Base-by-base conservation (phyloP, 2,113 vertebrate genomes). In the Tachuris rubrigastra region DNA sequence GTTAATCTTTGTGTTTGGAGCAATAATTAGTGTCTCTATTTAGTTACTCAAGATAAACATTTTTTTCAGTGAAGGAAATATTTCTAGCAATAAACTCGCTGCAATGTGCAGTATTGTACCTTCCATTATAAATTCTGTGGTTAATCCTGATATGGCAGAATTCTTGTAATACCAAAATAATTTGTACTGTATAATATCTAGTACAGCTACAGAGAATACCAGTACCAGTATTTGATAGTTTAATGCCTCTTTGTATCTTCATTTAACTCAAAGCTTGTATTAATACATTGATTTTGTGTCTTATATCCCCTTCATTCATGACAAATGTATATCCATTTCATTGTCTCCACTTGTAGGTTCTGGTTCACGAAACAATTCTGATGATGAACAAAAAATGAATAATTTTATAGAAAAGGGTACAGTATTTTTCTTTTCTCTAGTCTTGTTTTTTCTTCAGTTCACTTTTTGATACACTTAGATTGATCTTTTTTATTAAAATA, bases 341-440 rank as follows among this genome's bases (percentile, higher is more conserved):
- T 98, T 98, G 91, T 98, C 94, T 98, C 97, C 79, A 88, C 97
- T 96, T 94, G n/a, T 98, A 99, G 99, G 99, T 98, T 99, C 98
- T 97, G 97, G 98, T 93, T 99, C 98, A 87, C 98, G 99, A 90
- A 98, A 98, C 98, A 98, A 99, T 98, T 99, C 99, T 96, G 99
- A 99, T 94, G 99, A 99, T 96, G 99, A 99, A 72, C 98, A 98
- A 97, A 99, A 99, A 98, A 94, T 98, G 97, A 98, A 98, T 98
- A 99, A 98, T 97, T 99, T 99, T 99, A 98, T 99, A 98, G 98
- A 99, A 97, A 99, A 98, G 99, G 99, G 99, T 99, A 99, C 96
- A 98, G 98, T 98, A 98, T 98, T 97, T 96, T 96, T 97, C 91
- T 97, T 98, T 98, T 97, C 93, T 95, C 93, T 76, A 94, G 92